Conservation (phyloP, 2,888 invertebrate genomes). For the Parelbella ahira region DNA sequence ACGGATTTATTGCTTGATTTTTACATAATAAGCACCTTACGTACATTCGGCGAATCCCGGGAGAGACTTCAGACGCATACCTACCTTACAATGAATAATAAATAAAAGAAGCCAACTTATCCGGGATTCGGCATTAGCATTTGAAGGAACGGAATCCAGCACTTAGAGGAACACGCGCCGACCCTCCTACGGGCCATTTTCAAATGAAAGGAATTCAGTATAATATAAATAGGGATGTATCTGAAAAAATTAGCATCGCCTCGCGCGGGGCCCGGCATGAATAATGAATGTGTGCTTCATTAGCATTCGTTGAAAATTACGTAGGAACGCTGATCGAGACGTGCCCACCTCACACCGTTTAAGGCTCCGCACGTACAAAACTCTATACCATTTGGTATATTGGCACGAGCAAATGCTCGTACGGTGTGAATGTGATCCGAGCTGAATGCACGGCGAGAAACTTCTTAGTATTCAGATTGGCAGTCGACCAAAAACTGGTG, state of each 20-base stretch:
- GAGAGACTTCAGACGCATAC: too few relatives aligned
- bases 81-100: conserved; percentile 11
- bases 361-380: too few relatives aligned
- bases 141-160: conserved; percentile 3
- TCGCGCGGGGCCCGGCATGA: conserved; percentile 27
- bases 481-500: too few relatives aligned
- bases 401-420: too few relatives aligned
- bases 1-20: not conserved
- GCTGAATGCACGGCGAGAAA: too few relatives aligned
- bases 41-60: not conserved
- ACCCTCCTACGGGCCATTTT: conserved; percentile 22
- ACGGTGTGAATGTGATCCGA: too few relatives aligned
- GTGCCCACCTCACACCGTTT: too few relatives aligned
- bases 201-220: conserved; percentile 27
- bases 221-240: conserved; percentile 29
- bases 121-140: conserved; percentile 10
- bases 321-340: conserved; percentile 27
- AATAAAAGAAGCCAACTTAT: too few relatives aligned
- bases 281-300: conserved; percentile 33
- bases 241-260: conserved; percentile 32
- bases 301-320: conserved; percentile 32
- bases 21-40: not conserved
- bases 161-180: conserved; percentile 15
- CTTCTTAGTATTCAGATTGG: too few relatives aligned
- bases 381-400: too few relatives aligned